Evolutionary conservation across 2,797 vertebrate genomes (phyloP), one percentile per base, ranked within the genome.

Genomic region (Tenualosa thibaudeaui): DNA sequence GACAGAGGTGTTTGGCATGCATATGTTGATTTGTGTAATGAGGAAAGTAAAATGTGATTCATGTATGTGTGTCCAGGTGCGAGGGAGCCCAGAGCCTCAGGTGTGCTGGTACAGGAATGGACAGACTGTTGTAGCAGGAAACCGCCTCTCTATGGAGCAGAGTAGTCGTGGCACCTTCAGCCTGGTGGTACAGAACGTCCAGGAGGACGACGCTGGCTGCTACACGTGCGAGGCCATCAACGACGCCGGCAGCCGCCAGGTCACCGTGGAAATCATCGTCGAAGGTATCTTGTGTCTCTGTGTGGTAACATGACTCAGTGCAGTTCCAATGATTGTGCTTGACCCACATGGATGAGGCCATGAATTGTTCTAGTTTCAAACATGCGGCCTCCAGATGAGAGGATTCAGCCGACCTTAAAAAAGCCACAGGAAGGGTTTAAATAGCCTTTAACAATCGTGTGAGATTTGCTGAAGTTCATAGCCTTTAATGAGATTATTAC

Each of bases 221-320:
- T 99, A 98, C 60, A 98, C 96, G 71, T 98, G 98, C 0, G 96
- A 97, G 88, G 96, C 95, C 8, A 87, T 92, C 84, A 99, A 97
- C 78, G 93, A 95, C 56, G 94, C 92, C 0, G 97, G 97, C 0
- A 93, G 94, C 88, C 95, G 96, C 3, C 97, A 97, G 86, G 95
- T 98, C 86, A 97, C 96, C 0, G 96, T 98, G 93, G 97, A 98
- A 88, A 94, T 98, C 88, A 96, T 95, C 0, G 94, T 97, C 49
- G 96, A 97, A 96, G 97, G 98, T 97, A 92, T 2, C n/a, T 56
- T 5, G 4, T 46, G 5, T 17, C 2, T 8, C 5, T 8, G 15
- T 22, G 50, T 51, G 9, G 50, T 51, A 6, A 12, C 37, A 22
- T 17, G 6, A 22, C 71, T 5, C 43, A 7, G 15, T n/a, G 58